Evolutionary conservation across 1,140 invertebrate species (phyloP), one percentile per base, ranked within the genome.

Genomic region (Drosophila sproati): DNA sequence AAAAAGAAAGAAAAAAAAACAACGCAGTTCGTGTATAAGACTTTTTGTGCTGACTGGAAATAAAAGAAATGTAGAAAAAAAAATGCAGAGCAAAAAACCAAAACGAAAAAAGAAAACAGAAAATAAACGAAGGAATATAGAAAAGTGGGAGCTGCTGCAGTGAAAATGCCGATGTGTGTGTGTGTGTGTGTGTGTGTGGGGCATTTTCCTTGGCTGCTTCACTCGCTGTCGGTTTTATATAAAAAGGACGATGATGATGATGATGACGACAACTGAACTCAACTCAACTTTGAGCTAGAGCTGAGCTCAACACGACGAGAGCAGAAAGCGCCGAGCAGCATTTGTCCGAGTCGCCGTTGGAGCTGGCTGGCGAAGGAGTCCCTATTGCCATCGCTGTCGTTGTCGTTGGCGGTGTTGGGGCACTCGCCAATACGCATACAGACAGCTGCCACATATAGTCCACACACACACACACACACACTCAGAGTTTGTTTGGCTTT

Each of bases 391-490:
- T 20, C 20, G 20, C 20, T 20, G 20, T 20, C 20, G 20, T 20
- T 20, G 20, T 20, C 2, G 47, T 12, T 31, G 41, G 20, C 37
- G 57, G n/a, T 32, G 59, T 61, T 35, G 31, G n/a, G 56, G 41
- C 48, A 8, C 77, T 87, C 83, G 82, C 82, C 87, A 90, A 90
- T 90, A 82, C 87, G 79, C 79, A 91, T 43, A 82, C 79, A 90
- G 82, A 77, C 87, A 90, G 87, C 87, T 90, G 87, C 73, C 86
- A 77, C 85, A 90, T 12, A 12, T 12, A 12, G 20, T 10, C 35
- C 52, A 56, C 47, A 73, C 61, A 69, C 31, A 72, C 12, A 59
- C 51, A 51, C 67, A 60, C 59, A 56, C 8, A 47, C 29, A 66
- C 12, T 31, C 28, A 70, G 5, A 64, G 48, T 52, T 68, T 73